A percentile compares a stretch with the other conserved stretches of the same genome.
phyloP scores from a whole-genome alignment of 2,113 vertebrate genomes.

The Rhinichthys klamathensis region DNA sequence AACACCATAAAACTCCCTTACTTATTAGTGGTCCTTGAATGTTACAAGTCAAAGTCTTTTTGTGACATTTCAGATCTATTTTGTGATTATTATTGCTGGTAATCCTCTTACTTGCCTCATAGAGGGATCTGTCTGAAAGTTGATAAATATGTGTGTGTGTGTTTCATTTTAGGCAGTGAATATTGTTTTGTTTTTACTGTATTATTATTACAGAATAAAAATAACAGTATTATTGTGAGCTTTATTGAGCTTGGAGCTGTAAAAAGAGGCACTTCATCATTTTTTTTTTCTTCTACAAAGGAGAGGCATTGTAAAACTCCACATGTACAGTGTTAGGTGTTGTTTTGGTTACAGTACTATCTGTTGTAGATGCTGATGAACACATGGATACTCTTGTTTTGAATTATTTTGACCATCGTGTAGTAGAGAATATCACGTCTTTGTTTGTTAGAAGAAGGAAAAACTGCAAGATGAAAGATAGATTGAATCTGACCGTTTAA shows the following conservation, averaged over 20 bases:
- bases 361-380: conserved; percentile 38
- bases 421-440: conserved; percentile 4
- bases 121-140: conserved; percentile 14
- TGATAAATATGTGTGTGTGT: conserved; percentile 20
- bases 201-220: conserved; percentile 48
- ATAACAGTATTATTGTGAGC: conserved; percentile 38
- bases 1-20: conserved; percentile 54
- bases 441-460: neutral
- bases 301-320: conserved; percentile 58
- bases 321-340: conserved; percentile 47
- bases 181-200: conserved; percentile 34
- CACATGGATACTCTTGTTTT: conserved; percentile 9
- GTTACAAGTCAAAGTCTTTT: conserved; percentile 38
- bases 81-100: conserved; percentile 58
- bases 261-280: conserved; percentile 83
- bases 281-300: conserved; percentile 67
- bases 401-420: conserved; percentile 14
- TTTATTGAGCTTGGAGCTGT: conserved; percentile 76
- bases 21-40: conserved; percentile 42
- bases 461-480: conserved; percentile 12
- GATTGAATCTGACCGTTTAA: neutral
- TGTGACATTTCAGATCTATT: conserved; percentile 8
- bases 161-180: conserved; percentile 56
- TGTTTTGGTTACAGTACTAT: conserved; percentile 46
- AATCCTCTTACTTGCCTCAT: conserved; percentile 45